A percentile compares a stretch with the other conserved stretches of the same genome.
Conservation (phyloP, 2,888 invertebrate species). For the Craniophora ligustri region DNA sequence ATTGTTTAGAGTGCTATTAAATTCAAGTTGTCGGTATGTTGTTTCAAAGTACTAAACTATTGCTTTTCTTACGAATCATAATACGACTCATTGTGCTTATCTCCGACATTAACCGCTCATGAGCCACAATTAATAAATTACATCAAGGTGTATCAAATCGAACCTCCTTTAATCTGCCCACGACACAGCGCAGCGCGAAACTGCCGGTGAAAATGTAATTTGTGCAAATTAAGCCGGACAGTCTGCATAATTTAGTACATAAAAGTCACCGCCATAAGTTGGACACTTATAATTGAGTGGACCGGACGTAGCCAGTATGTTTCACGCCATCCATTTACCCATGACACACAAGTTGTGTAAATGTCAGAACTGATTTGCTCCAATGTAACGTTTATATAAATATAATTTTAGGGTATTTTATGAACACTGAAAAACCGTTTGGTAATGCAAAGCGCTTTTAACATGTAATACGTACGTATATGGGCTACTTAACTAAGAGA, state of each 20-base stretch:
- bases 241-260: constrained; percentile 70
- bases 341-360: constrained; percentile 40
- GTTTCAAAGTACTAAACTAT: not conserved
- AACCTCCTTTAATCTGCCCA: constrained; percentile 38
- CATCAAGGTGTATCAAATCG: constrained; percentile 43
- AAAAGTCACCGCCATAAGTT: constrained; percentile 59
- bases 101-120: not conserved
- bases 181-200: constrained; percentile 47
- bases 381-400: constrained; percentile 25
- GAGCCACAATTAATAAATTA: not conserved
- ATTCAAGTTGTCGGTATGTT: not conserved
- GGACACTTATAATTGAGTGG: constrained; percentile 50
- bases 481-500: not conserved
- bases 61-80: too few species aligned
- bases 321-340: constrained; percentile 45
- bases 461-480: constrained; percentile 2
- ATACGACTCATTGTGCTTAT: too few species aligned
- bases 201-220: constrained; percentile 62
- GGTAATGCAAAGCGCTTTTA: constrained; percentile 1
- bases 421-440: not conserved
- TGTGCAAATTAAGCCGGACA: constrained; percentile 68
- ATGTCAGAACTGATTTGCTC: constrained; percentile 41
- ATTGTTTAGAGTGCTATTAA: too few species aligned
- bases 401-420: constrained; percentile 18
- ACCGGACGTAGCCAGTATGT: constrained; percentile 51